Evolutionary conservation across 2,113 vertebrate genomes (phyloP), one percentile per base, ranked within the genome.

Genomic region (Mola mola): DNA sequence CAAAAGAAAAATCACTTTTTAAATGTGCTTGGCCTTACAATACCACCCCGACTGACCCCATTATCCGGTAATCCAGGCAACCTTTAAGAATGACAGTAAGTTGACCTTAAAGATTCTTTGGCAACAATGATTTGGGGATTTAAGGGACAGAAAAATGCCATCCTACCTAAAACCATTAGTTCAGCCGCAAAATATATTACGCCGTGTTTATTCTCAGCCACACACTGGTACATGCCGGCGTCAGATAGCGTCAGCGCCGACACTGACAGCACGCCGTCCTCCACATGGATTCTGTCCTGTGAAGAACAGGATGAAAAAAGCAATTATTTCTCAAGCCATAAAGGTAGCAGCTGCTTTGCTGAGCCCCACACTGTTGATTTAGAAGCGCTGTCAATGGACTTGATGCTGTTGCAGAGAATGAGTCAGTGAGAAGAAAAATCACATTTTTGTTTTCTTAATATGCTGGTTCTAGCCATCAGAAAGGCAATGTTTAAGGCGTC

Each of bases 201-300:
- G 8, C 96, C 95, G 6, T 97, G 95, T 83, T 96, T 95, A 86
- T 98, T 97, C 88, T 97, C 94, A 2, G 95, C 96, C 85, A 97
- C 88, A 81, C 96, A 97, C 26, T 96, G 95, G 91, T 97, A 98
- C 93, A 95, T 95, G 79, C 95, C 96, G 56, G 94, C 94, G 73
- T 98, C 96, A 34, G 93, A 92, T 62, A 96, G 90, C 20, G 93
- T 94, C 81, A 98, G 90, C 70, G 86, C 90, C 8, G 90, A 89
- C 83, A 96, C 93, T 19, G 91, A 92, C 75, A 96, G 91, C 58
- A 93, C 92, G 56, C 95, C 95, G 1, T 95, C 93, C 87, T 95
- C 94, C 80, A 95, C 92, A 72, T 93, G 94, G 87, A 94, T 92
- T 89, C 94, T 93, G 79, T 93, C 96, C 96, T 98, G 90, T 88